A percentile compares a stretch with the other conserved stretches of the same genome.
These are phyloP conservation scores for Pecten maximus DNA, from an alignment of 2,888 invertebrate genomes.

Conservation along the genomic window DNA sequence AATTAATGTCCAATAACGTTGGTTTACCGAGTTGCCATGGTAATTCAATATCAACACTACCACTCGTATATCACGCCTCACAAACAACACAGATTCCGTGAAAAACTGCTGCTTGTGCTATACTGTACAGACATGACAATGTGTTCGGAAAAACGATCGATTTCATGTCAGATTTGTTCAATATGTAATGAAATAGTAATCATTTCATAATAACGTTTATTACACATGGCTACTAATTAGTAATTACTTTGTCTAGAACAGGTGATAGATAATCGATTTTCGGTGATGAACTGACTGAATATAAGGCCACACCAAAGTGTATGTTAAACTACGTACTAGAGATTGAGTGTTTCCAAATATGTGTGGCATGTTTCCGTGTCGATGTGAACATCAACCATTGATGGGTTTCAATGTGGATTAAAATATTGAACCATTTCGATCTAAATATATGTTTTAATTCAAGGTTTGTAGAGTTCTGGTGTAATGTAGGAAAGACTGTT, in stretches of 20 bases:
- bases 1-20: background rate
- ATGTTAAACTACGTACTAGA: background rate
- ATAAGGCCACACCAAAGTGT: background rate
- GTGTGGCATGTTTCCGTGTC: too few species aligned
- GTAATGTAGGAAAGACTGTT: too few species aligned
- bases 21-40: background rate
- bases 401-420: too few species aligned
- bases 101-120: background rate
- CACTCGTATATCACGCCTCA: background rate
- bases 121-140: background rate
- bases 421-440: too few species aligned
- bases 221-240: background rate
- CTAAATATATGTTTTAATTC: too few species aligned
- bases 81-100: background rate
- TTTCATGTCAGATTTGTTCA: background rate
- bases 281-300: background rate
- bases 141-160: background rate
- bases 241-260: background rate
- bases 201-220: background rate
- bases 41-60: conserved; percentile 32
- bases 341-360: too few species aligned
- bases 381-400: too few species aligned
- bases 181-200: background rate
- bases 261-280: background rate
- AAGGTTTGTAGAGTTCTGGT: too few species aligned